Evolutionary conservation across 2,797 vertebrate species (phyloP), one percentile per base, ranked within the genome.

Genomic region (Gadopsis marmoratus): DNA sequence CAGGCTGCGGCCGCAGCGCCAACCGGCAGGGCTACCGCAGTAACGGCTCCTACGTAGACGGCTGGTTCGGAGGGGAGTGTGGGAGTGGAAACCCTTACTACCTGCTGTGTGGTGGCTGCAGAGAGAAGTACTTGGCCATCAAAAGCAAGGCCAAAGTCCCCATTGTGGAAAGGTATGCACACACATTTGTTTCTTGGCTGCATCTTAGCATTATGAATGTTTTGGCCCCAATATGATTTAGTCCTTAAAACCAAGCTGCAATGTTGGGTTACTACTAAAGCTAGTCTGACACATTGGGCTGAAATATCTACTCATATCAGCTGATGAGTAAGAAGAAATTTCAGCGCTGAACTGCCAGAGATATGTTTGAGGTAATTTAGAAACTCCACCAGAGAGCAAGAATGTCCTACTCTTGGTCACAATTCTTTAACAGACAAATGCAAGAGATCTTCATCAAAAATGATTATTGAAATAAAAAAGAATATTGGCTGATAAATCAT

Each of bases 61-160:
- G 98, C 72, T 99, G 98, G 98, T 99, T 99, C 0, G 98, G 98
- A 2, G 98, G 98, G 0, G 98, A 99, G 93, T 99, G 98, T 2
- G 98, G 98, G 31, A 99, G 97, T 0, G 98, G 98, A 1, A 99
- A 99, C 87, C 98, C 98, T 0, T 99, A 99, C 88, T 99, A 99
- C 89, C 92, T 99, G 37, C 91, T 99, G 0, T 99, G 98, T 11
- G 96, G 97, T 4, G 92, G 94, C 94, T 99, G 98, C 94, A 95
- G 98, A 17, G 98, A 99, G 76, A 99, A 98, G 31, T 99, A 99
- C 91, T 88, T 99, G 69, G 94, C 96, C 71, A 94, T 97, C 79
- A 99, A 97, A 92, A 98, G 95, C 92, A 99, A 99, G 82, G 95
- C 96, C 29, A 99, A 97, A 89, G 90, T 96, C 0, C 94, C 97